Base-by-base conservation (phyloP, 2,113 vertebrate genomes). In the Daboia siamensis region DNA sequence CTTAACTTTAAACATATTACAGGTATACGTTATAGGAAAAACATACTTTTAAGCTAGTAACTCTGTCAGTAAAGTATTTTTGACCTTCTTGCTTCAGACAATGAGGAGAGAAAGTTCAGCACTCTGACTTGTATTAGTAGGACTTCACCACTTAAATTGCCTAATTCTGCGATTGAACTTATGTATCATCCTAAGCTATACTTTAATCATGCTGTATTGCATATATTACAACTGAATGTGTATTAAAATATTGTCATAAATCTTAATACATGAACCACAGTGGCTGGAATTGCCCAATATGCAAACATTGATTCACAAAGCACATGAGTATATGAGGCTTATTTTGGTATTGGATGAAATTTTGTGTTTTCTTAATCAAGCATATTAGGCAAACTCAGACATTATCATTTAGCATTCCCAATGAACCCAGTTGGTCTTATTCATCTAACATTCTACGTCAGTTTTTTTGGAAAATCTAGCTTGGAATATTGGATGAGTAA, bases 1-100 rank as follows among this genome's bases (percentile, higher is more conserved):
- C 17, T 94, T 94, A 95, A 95, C 86, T 92, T 93, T n/a, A 90
- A 93, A 92, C 54, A 93, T 20, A 29, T 84, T 89, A 39, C 93
- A 95, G 92, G 92, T 90, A 91, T 94, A 94, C 55, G 26, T 89
- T 52, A 80, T 48, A 93, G 48, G 6, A n/a, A 54, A 80, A 21
- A 48, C 57, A 89, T 39, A 87, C 59, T 86, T 69, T 84, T 39
- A 94, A 85, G 52, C 52, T 69, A 92, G 1, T 59, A 89, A 57
- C 26, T 10, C 8, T n/a, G 44, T 11, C 6, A 3, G n/a, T 48
- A 33, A 87, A 26, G 46, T 5, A 20, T 87, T 91, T 87, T 59
- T 20, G 29, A 46, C 44, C 54, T 44, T 24, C 69, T 13, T 87
- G n/a, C 52, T 88, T 92, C 48, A 11, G 88, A 46, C 23, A 26